Conservation (phyloP, 2,113 vertebrate species). For the Miniopterus natalensis region DNA sequence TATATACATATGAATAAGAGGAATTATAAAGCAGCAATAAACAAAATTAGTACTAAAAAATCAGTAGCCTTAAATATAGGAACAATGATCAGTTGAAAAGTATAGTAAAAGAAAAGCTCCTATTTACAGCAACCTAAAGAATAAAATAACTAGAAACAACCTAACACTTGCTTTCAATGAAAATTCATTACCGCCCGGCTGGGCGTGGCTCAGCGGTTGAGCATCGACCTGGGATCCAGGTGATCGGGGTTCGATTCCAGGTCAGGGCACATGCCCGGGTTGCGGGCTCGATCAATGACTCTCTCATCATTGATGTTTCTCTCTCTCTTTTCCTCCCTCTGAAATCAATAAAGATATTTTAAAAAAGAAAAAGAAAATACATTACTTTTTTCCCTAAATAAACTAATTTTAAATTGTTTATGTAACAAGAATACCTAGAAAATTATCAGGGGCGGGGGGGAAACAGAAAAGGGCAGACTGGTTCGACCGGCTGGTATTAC, state of each 20-base stretch:
- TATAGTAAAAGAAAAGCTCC: not conserved
- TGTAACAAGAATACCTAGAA: slow-evolving; percentile 10
- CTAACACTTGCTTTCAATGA: slow-evolving; percentile 9
- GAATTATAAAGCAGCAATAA: not conserved
- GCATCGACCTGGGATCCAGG: no score
- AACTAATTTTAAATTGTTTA: slow-evolving; percentile 18
- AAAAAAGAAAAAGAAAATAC: not conserved
- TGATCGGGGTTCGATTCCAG: no score
- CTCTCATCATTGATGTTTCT: no score
- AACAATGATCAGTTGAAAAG: not conserved
- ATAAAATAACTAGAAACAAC: slow-evolving; percentile 27
- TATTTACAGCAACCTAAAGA: not conserved
- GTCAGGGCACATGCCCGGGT: no score
- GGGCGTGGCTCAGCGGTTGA: no score
- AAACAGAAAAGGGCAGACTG: not conserved
- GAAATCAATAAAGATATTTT: no score
- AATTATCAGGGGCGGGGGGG: not conserved
- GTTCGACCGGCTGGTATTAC: slow-evolving; percentile 23
- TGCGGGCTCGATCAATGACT: no score
- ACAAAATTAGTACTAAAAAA: slow-evolving; percentile 32
- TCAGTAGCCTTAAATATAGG: not conserved
- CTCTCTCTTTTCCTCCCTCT: no score
- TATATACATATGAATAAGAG: not conserved
- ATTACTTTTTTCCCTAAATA: not conserved
- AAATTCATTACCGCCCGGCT: not conserved